phyloP scores from a whole-genome alignment of 2,888 invertebrate genomes.

The Cosmorhoe ocellata region DNA sequence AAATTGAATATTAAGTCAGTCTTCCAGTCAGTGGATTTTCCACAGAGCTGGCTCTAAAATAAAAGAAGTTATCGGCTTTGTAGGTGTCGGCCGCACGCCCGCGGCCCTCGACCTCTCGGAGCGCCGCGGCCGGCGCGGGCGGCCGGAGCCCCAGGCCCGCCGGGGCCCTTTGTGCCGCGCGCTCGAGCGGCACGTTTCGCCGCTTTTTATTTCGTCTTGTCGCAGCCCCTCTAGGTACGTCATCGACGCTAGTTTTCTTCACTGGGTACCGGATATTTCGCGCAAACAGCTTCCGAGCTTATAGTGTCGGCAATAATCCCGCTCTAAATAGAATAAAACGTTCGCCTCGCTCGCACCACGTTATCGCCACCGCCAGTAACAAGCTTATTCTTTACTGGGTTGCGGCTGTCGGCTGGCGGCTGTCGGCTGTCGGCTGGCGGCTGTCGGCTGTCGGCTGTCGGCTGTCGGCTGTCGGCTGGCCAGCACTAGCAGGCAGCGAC shows the following conservation, averaged over 20 bases:
- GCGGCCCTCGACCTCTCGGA: neutral
- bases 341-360: neutral
- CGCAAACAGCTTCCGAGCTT: too few species aligned
- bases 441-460: conserved; percentile 39
- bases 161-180: neutral
- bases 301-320: neutral
- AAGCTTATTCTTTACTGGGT: conserved; percentile 26
- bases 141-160: neutral
- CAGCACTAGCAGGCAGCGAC: conserved; percentile 49
- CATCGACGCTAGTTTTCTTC: too few species aligned
- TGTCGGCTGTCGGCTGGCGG: too few species aligned
- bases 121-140: too few species aligned
- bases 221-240: too few species aligned
- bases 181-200: neutral
- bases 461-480: too few species aligned
- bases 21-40: too few species aligned
- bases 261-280: too few species aligned
- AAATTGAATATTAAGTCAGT: neutral
- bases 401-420: conserved; percentile 38
- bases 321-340: neutral
- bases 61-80: neutral
- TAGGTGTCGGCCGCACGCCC: neutral
- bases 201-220: neutral
- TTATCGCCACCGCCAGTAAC: neutral
- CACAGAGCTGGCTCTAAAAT: neutral